These are phyloP conservation scores for Drosophila arawakana DNA, from an alignment of 1,140 invertebrate genomes.

Conservation along the genomic window DNA sequence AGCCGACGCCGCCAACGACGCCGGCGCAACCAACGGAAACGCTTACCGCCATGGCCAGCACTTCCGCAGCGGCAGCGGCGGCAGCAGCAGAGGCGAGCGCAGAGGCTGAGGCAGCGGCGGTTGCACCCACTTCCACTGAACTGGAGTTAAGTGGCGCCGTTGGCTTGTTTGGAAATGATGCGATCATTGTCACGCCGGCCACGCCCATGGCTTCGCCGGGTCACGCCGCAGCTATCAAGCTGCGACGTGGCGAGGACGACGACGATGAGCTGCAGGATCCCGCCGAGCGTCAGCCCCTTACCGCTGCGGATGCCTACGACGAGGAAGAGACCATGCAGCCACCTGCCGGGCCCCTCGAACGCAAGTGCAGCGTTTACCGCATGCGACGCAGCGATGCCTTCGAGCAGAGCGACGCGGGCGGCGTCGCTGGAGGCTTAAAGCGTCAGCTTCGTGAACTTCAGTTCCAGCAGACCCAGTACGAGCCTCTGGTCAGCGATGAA, in stretches of 20 bases:
- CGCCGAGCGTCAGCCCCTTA: conserved; percentile 65
- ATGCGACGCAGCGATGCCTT: conserved; percentile 78
- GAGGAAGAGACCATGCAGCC: conserved; percentile 71
- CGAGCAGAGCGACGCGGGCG: conserved; percentile 50
- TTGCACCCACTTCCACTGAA: conserved; percentile 50
- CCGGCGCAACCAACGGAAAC: conserved; percentile 66
- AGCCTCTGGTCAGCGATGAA: conserved; percentile 76
- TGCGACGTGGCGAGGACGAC: conserved; percentile 53
- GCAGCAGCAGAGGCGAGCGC: conserved; percentile 37
- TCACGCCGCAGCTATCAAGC: conserved; percentile 59
- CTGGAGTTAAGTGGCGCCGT: conserved; percentile 58
- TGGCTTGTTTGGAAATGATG: conserved; percentile 69
- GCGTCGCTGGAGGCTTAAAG: conserved; percentile 59
- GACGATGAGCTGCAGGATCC: conserved; percentile 56
- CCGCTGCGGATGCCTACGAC: conserved; percentile 59
- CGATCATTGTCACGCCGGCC: conserved; percentile 84
- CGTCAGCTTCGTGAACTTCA: conserved; percentile 77
- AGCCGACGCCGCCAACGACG: conserved; percentile 69
- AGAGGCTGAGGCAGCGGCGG: conserved; percentile 38
- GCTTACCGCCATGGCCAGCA: conserved; percentile 60
- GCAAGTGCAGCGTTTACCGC: conserved; percentile 84
- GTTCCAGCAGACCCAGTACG: conserved; percentile 80
- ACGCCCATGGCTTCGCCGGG: conserved; percentile 84
- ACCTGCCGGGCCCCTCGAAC: conserved; percentile 71
- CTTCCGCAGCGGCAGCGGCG: conserved; percentile 59